phyloP scores from a whole-genome alignment of 1,140 invertebrate genomes.

The Drosophila truncata region DNA sequence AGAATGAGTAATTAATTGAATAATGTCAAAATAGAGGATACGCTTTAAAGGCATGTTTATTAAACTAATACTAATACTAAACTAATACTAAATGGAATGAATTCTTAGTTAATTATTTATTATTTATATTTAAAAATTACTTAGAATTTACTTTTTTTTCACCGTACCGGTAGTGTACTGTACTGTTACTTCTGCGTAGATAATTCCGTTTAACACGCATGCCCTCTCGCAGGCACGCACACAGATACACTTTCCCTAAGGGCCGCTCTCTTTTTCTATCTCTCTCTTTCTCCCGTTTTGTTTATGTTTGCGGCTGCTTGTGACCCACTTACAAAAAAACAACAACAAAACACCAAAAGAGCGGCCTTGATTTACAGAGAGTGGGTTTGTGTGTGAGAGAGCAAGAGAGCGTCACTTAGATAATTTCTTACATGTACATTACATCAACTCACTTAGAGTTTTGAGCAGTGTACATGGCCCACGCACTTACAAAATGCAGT shows the following conservation, averaged over 20 bases:
- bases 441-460: conserved; percentile 2
- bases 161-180: not conserved
- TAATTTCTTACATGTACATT: not conserved
- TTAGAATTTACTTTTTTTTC: not conserved
- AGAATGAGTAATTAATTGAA: too few relatives aligned
- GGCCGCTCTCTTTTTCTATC: conserved; percentile 13
- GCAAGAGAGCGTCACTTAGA: conserved; percentile 9
- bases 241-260: conserved; percentile 12
- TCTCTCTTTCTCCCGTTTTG: conserved; percentile 38
- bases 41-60: not conserved
- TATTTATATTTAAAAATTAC: not conserved
- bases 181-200: conserved; percentile 61
- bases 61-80: too few relatives aligned
- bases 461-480: conserved; percentile 6
- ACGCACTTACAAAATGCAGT: not conserved
- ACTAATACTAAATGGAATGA: rapidly evolving
- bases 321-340: conserved; percentile 65
- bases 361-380: conserved; percentile 41
- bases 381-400: not conserved
- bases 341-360: conserved; percentile 11
- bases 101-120: not conserved
- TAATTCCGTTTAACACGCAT: conserved; percentile 67
- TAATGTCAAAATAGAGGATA: not conserved
- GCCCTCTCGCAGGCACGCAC: conserved; percentile 43
- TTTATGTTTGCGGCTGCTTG: conserved; percentile 68